These are phyloP conservation scores for Halcyon malimbica DNA, from an alignment of 2,113 vertebrate genomes.

Conservation along the genomic window DNA sequence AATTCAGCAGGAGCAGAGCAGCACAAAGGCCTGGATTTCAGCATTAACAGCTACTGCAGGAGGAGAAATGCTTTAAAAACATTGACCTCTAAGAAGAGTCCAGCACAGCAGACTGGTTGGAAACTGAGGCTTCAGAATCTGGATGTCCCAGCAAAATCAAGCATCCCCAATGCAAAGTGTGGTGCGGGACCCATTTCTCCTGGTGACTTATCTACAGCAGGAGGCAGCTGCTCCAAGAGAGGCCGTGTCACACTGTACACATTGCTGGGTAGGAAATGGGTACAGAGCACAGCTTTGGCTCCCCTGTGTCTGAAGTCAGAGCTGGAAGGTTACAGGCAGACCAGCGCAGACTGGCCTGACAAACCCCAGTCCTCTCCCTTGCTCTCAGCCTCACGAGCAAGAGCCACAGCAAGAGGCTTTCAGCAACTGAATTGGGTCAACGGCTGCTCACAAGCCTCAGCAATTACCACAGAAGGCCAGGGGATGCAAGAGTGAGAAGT, in stretches of 20 bases:
- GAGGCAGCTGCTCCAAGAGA: background rate
- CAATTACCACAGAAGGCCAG: background rate
- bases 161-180: background rate
- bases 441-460: background rate
- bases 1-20: background rate
- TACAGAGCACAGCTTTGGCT: background rate
- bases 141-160: background rate
- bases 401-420: background rate
- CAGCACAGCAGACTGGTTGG: background rate
- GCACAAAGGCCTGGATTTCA: background rate
- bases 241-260: background rate
- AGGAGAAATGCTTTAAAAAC: background rate
- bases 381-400: background rate
- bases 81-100: background rate
- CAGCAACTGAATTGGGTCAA: background rate
- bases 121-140: background rate
- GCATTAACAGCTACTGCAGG: background rate
- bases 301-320: background rate
- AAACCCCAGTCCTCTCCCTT: background rate
- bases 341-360: fast-evolving
- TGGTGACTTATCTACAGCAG: background rate
- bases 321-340: background rate
- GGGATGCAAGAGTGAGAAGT: background rate
- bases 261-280: background rate
- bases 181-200: background rate